phyloP scores from a whole-genome alignment of 2,797 vertebrate genomes.

The Macropodus opercularis region DNA sequence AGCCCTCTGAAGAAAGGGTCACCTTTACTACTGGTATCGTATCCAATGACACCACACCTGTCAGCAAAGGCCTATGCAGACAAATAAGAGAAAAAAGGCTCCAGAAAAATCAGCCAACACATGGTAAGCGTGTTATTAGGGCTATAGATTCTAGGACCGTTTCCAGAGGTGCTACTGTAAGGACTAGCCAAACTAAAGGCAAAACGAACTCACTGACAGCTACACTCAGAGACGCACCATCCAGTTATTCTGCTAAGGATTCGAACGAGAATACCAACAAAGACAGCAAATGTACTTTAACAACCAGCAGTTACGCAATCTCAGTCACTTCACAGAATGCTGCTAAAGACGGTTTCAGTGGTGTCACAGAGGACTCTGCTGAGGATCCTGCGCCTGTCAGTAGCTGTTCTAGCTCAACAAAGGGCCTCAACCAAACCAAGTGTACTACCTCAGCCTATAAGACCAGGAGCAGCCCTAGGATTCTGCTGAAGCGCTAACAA shows the following conservation, averaged over 20 bases:
- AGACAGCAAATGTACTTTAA: slow-evolving; percentile 41
- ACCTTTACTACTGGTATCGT: slow-evolving; percentile 1
- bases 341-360: slow-evolving; percentile 34
- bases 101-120: slow-evolving; percentile 17
- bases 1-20: slow-evolving; percentile 20
- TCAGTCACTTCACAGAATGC: slow-evolving; percentile 34
- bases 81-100: slow-evolving; percentile 31
- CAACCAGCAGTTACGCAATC: slow-evolving; percentile 28
- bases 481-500: slow-evolving; percentile 47
- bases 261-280: slow-evolving; percentile 33
- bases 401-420: slow-evolving; percentile 69
- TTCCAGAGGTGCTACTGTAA: slow-evolving; percentile 27
- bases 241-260: slow-evolving; percentile 29
- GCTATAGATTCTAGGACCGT: slow-evolving; percentile 29
- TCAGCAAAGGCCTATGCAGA: slow-evolving; percentile 23
- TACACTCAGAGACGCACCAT: slow-evolving; percentile 18
- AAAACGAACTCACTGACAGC: slow-evolving; percentile 33
- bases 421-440: slow-evolving; percentile 86
- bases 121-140: slow-evolving; percentile 24
- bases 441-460: slow-evolving; percentile 72
- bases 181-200: slow-evolving; percentile 37
- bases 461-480: slow-evolving; percentile 64
- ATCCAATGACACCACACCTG: slow-evolving; percentile 17
- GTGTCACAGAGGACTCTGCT: background rate
- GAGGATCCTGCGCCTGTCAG: slow-evolving; percentile 17